A percentile compares a stretch with the other conserved stretches of the same genome.
Conservation (phyloP, 2,797 vertebrate species). For the Cuniculus paca region DNA sequence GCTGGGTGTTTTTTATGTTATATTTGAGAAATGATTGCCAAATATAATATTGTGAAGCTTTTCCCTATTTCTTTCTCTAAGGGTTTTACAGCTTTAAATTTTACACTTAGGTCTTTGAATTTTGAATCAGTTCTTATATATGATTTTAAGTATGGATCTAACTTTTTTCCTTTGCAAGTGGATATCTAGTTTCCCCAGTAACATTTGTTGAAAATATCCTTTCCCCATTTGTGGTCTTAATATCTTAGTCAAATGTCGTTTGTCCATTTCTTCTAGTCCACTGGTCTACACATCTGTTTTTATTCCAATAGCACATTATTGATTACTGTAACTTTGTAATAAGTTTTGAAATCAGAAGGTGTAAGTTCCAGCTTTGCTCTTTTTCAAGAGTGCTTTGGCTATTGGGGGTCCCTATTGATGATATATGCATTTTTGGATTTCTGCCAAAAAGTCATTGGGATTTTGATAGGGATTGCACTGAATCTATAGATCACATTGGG, state of each 20-base stretch:
- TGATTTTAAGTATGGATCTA: not conserved
- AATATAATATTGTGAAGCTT: not conserved
- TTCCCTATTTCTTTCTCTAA: not conserved
- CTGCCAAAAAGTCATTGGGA: not conserved
- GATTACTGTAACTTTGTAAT: not conserved
- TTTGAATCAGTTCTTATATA: not conserved
- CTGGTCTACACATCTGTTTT: not conserved
- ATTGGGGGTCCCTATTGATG: not conserved
- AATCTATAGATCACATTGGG: not conserved
- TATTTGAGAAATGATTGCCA: not conserved
- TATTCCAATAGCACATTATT: not conserved
- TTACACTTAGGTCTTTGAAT: not conserved
- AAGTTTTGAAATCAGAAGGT: not conserved
- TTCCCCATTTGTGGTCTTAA: not conserved
- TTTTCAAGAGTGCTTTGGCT: not conserved
- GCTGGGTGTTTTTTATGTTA: not conserved
- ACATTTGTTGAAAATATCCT: not conserved
- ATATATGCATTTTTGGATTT: not conserved
- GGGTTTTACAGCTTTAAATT: not conserved
- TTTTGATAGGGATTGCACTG: not conserved
- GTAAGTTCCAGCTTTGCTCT: not conserved
- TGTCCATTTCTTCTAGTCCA: not conserved
- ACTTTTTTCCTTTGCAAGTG: not conserved
- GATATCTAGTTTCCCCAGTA: not conserved
- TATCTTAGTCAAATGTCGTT: not conserved